Conservation (phyloP, 2,113 vertebrate species). For the Hirundichthys speculiger region DNA sequence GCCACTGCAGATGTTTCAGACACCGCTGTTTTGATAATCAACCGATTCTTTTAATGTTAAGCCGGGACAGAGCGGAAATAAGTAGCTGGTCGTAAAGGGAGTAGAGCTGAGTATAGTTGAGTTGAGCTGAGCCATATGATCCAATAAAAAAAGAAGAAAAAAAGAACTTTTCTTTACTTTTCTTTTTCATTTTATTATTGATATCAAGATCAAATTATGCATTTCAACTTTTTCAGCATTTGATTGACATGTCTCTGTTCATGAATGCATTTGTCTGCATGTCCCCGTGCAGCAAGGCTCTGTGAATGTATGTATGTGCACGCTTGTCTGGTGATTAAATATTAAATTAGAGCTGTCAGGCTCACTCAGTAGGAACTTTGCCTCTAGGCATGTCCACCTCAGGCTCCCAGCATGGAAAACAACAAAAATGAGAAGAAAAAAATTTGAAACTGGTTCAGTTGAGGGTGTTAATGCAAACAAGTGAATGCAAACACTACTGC, state of each 20-base stretch:
- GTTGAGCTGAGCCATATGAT: no score
- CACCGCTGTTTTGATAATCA: no score
- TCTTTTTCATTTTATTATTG: background rate
- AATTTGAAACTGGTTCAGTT: conserved; percentile 20
- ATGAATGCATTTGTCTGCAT: background rate
- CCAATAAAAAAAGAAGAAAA: no score
- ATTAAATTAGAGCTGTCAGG: conserved; percentile 80
- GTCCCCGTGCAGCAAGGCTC: conserved; percentile 6
- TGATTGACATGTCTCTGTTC: conserved; percentile 1
- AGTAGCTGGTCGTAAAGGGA: no score
- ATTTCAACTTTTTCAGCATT: conserved; percentile 7
- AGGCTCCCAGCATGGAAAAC: conserved; percentile 27
- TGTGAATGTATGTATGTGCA: conserved; percentile 22
- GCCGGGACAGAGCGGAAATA: no score
- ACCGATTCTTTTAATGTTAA: no score
- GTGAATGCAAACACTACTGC: no score
- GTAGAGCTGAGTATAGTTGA: no score
- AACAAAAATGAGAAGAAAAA: conserved; percentile 3
- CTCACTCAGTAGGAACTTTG: conserved; percentile 61
- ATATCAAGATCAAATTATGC: background rate
- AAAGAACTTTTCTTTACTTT: no score
- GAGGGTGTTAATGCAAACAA: no score
- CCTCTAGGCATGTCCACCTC: conserved; percentile 64
- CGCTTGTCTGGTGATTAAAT: conserved; percentile 72
- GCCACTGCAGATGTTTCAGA: no score